These are phyloP conservation scores for Gephyroberyx darwinii DNA, from an alignment of 2,797 vertebrate genomes.

Conservation along the genomic window DNA sequence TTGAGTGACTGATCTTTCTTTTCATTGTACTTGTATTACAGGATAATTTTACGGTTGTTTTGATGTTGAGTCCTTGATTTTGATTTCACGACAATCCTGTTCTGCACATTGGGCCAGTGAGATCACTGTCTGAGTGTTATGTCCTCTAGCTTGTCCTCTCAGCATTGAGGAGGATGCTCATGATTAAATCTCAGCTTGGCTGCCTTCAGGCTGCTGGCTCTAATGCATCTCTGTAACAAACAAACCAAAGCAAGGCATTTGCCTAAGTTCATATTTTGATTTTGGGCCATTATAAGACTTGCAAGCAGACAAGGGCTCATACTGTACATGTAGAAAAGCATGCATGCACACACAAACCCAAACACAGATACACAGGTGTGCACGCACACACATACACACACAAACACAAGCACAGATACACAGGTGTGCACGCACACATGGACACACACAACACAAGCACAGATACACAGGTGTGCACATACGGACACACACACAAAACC, in stretches of 20 bases:
- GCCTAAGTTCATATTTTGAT: slow-evolving; percentile 23
- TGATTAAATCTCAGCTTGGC: slow-evolving; percentile 56
- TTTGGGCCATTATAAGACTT: slow-evolving; percentile 11
- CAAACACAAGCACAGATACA: neutral
- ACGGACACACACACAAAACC: neutral
- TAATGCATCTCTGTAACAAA: slow-evolving; percentile 47
- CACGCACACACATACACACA: too few species aligned
- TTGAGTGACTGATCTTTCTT: neutral
- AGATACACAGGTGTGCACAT: neutral
- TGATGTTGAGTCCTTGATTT: slow-evolving; percentile 22
- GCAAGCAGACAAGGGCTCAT: slow-evolving; percentile 7
- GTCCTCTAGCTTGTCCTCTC: slow-evolving; percentile 57
- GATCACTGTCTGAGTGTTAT: slow-evolving; percentile 40
- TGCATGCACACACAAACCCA: neutral
- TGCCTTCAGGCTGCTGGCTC: slow-evolving; percentile 44
- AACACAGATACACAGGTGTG: neutral
- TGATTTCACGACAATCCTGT: neutral
- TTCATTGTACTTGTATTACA: neutral
- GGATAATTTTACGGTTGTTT: slow-evolving; percentile 19
- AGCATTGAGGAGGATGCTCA: slow-evolving; percentile 48
- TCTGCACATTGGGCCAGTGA: slow-evolving; percentile 17
- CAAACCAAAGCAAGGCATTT: slow-evolving; percentile 32
- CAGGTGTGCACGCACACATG: too few species aligned
- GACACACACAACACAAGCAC: neutral
- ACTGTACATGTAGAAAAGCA: neutral